Evolutionary conservation across 35 echinoderm and acorn worm species (phyloP), one percentile per base, ranked within the genome.

Genomic region (Ophiothrix spiculata): DNA sequence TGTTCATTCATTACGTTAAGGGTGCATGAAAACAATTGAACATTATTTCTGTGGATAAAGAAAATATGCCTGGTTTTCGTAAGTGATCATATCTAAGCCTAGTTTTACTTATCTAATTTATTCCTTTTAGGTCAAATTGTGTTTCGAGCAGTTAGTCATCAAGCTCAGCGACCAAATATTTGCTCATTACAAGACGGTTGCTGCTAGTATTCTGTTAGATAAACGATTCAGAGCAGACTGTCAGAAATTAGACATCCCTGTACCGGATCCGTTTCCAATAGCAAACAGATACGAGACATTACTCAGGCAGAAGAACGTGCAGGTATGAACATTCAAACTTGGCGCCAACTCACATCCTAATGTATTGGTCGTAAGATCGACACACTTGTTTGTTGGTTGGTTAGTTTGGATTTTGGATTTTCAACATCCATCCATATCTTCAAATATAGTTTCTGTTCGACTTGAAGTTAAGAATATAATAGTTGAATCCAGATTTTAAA

Each of bases 121-220:
- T 77, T 0, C 40, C 40, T 33, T 77, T n/a, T 41, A 92, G 90
- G 90, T 92, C 4, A 92, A 92, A 31, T 69, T 92, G 39, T 92
- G 90, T 23, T 92, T 92, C 83, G 90, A 92, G 87, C 90, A 92
- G 85, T 54, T 92, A 28, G 85, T 92, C 1, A 83, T 83, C 75
- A 92, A 92, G 39, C 79, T 92, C 28, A 80, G 85, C 79, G 90
- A 92, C 31, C 86, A 88, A 85, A 92, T 92, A 31, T 92, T 92
- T 83, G 90, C 78, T 3, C 80, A 92, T 45, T 92, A 92, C 90
- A 92, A 92, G 39, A 77, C 86, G 38, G 60, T 87, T 21, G 90
- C 90, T 41, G 85, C 28, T 54, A 91, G 83, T 37, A 91, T 91
- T 36, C 81, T 91, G 32, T 77, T 91, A 0, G 89, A 91, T 63